Evolutionary conservation across 2,113 vertebrate genomes (phyloP).

Genomic region (Ctenomys sociabilis): DNA sequence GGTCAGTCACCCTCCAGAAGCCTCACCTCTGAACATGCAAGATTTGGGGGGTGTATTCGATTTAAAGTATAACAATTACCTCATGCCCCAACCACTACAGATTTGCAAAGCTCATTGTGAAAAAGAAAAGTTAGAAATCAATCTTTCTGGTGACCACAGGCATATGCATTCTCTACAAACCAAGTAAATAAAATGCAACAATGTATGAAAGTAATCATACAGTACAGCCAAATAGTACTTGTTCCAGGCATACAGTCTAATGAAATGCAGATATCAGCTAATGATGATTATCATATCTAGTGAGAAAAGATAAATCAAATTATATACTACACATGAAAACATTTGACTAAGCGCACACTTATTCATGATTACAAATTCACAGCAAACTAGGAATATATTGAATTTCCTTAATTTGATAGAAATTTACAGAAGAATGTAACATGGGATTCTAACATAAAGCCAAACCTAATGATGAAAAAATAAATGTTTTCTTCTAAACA

Average conservation of each 20-base stretch:
- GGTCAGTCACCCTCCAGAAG: background rate
- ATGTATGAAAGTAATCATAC: background rate
- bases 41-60: background rate
- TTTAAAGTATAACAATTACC: background rate
- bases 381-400: background rate
- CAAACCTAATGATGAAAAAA: background rate
- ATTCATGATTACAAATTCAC: background rate
- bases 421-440: background rate
- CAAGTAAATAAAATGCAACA: background rate
- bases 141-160: background rate
- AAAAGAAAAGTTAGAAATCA: background rate
- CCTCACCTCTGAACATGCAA: background rate
- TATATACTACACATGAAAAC: background rate
- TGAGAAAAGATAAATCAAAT: background rate
- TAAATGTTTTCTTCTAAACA: background rate
- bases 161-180: background rate
- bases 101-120: background rate
- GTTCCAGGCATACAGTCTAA: background rate
- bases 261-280: slow-evolving; percentile 2
- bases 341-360: background rate
- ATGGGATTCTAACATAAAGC: background rate
- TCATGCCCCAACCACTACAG: background rate
- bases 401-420: background rate
- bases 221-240: background rate
- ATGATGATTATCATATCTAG: background rate